A percentile compares a stretch with the other conserved stretches of the same genome.
Evolutionary conservation across 2,113 vertebrate genomes (phyloP).

Genomic region (Brachyhypopomus occidentalis): DNA sequence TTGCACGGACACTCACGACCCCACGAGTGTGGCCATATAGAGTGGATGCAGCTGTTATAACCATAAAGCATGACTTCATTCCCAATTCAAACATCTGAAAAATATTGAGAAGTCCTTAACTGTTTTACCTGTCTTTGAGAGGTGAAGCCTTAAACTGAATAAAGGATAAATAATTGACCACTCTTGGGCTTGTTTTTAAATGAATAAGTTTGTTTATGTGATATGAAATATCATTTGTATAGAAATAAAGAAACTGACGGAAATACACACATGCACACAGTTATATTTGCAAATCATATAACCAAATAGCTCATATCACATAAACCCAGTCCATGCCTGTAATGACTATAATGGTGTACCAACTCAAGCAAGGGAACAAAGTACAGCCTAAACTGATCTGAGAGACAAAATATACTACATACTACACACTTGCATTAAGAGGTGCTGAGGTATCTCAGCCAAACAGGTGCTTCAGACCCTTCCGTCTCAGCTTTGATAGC

Average conservation of each 20-base stretch:
- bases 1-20: not conserved
- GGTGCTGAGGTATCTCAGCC: no score
- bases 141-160: not conserved
- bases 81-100: slow-evolving; percentile 22
- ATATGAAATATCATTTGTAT: not conserved
- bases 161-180: not conserved
- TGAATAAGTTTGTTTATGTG: not conserved
- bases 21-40: not conserved
- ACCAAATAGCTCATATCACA: no score
- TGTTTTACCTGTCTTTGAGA: not conserved
- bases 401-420: no score
- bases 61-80: slow-evolving; percentile 21
- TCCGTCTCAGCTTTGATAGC: no score
- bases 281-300: no score
- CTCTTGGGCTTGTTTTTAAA: not conserved
- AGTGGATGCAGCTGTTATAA: slow-evolving; percentile 19
- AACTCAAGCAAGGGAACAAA: no score
- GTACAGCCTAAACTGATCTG: no score
- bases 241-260: not conserved
- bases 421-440: no score
- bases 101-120: slow-evolving; percentile 15
- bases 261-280: no score
- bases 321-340: no score
- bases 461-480: not conserved
- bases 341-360: no score